Base-by-base conservation (phyloP, 2,797 vertebrate genomes). In the Coendou prehensilis region DNA sequence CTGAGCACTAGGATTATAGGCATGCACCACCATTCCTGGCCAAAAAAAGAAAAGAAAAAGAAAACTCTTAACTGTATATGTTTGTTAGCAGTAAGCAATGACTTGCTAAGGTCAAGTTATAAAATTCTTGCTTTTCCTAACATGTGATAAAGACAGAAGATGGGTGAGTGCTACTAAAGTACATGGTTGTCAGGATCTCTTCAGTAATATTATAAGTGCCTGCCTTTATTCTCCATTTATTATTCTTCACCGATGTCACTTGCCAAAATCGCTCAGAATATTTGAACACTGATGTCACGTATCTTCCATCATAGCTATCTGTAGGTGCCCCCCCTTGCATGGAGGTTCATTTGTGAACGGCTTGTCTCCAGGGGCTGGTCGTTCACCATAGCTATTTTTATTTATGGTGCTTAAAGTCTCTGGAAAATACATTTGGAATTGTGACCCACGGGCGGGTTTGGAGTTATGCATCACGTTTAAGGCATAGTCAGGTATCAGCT, bases 371-470 rank as follows among this genome's bases (percentile, higher is more conserved):
- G 47, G 41, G 59, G 59, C 18, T 82, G 30, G n/a, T 69, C 84
- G 52, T 78, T 94, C 88, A 26, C 22, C 18, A 0, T 81, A 59
- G 59, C 50, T 83, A 8, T 69, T 84, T 95, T 83, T 91, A 76
- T 47, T 56, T 69, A 11, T 89, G 64, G 33, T 93, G 13, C 8
- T 56, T 86, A 41, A 3, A 20, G 52, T 63, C 28, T 81, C 57
- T 90, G 41, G 78, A 63, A 93, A 82, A 82, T 69, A 1, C 69
- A 61, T 91, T 85, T 93, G 96, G 28, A 87, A 56, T 18, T 54
- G 41, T 78, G 57, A 91, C 30, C 22, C 22, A 41, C 7, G 45
- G n/a, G 26, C 88, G 18, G 15, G 6, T 79, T 89, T 93, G 23
- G 47, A 82, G 64, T 94, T 93, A 63, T 93, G 30, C 37, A 2